A percentile compares a stretch with the other conserved stretches of the same genome.
phyloP scores from a whole-genome alignment of 2,888 invertebrate species.

The Cephus nigrinus region DNA sequence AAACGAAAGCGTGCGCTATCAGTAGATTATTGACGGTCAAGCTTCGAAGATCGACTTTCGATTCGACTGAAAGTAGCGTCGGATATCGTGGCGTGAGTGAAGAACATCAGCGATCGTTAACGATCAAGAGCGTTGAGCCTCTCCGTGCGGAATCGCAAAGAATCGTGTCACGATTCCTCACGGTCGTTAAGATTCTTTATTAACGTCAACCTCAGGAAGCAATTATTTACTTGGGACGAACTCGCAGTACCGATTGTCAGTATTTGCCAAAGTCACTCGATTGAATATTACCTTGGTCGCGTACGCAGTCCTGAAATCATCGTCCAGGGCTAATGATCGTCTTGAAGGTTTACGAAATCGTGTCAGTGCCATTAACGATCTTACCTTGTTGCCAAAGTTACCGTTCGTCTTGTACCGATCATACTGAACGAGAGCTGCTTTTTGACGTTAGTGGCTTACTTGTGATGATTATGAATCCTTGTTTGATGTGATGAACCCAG shows the following conservation, averaged over 20 bases:
- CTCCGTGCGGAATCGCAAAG: neutral
- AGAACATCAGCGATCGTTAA: neutral
- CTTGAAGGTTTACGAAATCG: neutral
- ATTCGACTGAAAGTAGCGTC: neutral
- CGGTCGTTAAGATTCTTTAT: neutral
- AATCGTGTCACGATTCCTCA: neutral
- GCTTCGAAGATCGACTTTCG: neutral
- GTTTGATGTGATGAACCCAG: neutral
- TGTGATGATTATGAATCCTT: neutral
- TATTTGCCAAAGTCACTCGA: neutral
- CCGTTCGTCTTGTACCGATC: too few species aligned
- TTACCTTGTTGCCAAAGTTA: neutral
- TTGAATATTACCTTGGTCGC: neutral
- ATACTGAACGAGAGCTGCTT: neutral
- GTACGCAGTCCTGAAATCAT: neutral
- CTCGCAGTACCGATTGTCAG: neutral
- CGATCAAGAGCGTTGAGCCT: neutral
- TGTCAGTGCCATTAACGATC: neutral
- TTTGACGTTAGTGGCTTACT: neutral
- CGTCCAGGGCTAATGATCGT: neutral
- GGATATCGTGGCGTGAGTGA: neutral
- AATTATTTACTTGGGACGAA: neutral
- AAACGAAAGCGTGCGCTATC: neutral
- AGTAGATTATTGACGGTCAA: neutral
- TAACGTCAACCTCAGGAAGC: neutral